Conservation (phyloP, 2,113 vertebrate species). For the Atlantisia rogersi region DNA sequence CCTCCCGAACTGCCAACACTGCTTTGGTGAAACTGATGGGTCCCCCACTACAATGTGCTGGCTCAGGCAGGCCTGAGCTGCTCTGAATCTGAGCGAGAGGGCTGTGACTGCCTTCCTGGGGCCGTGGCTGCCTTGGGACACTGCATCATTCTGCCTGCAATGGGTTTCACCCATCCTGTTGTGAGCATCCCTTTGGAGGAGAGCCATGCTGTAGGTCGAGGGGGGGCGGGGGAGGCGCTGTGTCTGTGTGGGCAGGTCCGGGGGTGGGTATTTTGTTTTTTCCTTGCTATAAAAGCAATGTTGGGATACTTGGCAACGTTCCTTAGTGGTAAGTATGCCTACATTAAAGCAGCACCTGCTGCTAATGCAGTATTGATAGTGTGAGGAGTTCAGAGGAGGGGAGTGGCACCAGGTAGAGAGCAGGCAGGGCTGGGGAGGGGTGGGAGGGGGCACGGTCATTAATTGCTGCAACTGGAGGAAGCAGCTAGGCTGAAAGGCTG, state of each 20-base stretch:
- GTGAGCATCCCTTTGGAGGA: not conserved
- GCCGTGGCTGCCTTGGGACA: rapidly evolving
- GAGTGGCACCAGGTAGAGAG: not conserved
- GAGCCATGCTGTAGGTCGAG: rapidly evolving
- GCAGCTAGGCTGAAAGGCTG: not conserved
- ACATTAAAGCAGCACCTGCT: not conserved
- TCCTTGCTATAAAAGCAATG: not conserved
- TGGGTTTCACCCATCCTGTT: not conserved
- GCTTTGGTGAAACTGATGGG: not conserved
- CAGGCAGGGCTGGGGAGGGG: not conserved
- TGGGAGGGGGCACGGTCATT: not conserved
- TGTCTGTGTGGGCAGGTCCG: not conserved
- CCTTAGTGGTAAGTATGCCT: not conserved
- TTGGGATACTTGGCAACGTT: not conserved
- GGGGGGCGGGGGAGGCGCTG: no score
- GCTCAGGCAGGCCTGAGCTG: not conserved
- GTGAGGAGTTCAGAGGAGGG: not conserved
- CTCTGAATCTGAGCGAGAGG: not conserved
- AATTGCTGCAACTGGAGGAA: not conserved
- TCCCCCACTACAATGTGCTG: not conserved
- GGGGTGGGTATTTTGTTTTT: not conserved
- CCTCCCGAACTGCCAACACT: not conserved
- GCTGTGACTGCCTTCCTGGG: not conserved
- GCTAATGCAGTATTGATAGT: not conserved
- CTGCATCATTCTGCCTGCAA: not conserved